Evolutionary conservation across 35 echinoderm and acorn worm genomes (phyloP), one percentile per base, ranked within the genome.

Genomic region (Apostichopus japonicus): DNA sequence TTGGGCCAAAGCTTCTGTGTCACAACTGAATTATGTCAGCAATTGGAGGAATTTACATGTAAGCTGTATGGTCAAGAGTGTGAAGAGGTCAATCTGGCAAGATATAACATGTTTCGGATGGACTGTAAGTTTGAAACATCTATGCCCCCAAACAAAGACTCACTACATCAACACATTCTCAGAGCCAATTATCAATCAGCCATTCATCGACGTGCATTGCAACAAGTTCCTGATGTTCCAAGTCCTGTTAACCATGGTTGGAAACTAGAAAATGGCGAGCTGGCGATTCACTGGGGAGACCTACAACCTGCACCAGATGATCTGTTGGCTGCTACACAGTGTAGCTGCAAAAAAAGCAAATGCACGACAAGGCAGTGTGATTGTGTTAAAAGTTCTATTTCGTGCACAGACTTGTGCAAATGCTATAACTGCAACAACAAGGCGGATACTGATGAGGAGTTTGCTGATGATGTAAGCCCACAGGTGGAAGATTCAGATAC

Each of bases 101-200:
- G 86, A 57, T 90, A 94, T 44, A 82, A 90, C 23, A 58, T 94
- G 86, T 94, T 94, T 23, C 21, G 55, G 4, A 80, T 93, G 92
- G 83, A 89, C 25, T 78, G 4, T 25, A 93, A 77, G 55, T 94
- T 90, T 90, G 93, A 94, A 79, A 65, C 51, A 14, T 65, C 57
- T 14, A 72, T 94, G 24, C 93, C 93, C 22, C 87, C 87, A 83
- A 94, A 94, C 73, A 58, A 84, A 90, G 87, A 91, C 78, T 94
- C 25, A 27, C 67, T 84, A 5, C 22, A 55, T 6, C 3, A 54
- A 67, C 88, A 94, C 67, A 91, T 84, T 51, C 17, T 14, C 11
- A 56, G 87, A 73, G 93, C 87, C 78, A 94, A 91, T 58, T 94
- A 94, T 59, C 93, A 91, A 44, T 87, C 93, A 61, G 88, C 88